Base-by-base conservation (phyloP, 1,140 invertebrate genomes). In the Trichogramma pretiosum region DNA sequence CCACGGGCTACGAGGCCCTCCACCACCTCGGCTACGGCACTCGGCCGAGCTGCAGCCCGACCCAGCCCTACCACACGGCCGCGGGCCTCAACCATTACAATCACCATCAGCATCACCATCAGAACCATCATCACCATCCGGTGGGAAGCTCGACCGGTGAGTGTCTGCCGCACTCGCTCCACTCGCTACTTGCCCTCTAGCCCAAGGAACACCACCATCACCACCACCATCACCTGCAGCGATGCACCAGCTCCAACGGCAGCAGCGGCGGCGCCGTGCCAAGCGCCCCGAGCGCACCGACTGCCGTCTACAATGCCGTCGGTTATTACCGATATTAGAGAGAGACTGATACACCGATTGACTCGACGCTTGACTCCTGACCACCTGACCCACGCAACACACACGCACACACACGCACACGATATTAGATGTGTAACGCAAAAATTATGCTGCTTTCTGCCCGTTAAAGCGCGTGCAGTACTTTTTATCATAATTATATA, bases 11-110 rank as follows among this genome's bases (percentile, higher is more conserved):
- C 64, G 83, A 85, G 55, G 77, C 79, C 3, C 67, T 86, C 14
- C 77, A 81, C 48, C 77, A 81, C 48, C 74, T 86, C 3, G 75
- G 78, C 37, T 81, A 78, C 61, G 79, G 79, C 7, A 73, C 80
- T 18, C 69, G 81, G 33, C 73, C 77, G 5, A 77, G 80, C 3
- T 80, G 77, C 63, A 83, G 82, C 61, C 79, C 80, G 3, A 77
- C 80, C 4, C 79, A 81, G 53, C 73, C 78, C 19, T 80, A 81
- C 59, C 78, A 80, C 55, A 69, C 78, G 58, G 48, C 49, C 0
- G 48, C 42, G 7, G 74, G 76, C n/a, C 63, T 68, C 43, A 76
- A 77, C 55, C 77, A 80, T 63, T 79, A 80, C 62, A 74, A 75
- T 56, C 51, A 79, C 76, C 64, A 73, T 74, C 56, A 74, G 73